Base-by-base conservation (phyloP, 2,888 invertebrate species). In the Lasioglossum marginatum region DNA sequence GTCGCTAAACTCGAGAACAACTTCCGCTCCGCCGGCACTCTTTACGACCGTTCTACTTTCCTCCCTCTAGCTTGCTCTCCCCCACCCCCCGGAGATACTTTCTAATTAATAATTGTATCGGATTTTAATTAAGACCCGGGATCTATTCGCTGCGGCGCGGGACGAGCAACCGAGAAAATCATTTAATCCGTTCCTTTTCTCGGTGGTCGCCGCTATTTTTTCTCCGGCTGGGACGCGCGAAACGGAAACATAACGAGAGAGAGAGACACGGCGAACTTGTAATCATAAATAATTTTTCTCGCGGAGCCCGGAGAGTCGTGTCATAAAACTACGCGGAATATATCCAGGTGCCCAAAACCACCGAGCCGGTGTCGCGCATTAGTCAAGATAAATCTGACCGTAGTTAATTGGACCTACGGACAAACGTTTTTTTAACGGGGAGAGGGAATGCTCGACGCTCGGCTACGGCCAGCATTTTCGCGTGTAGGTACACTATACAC, bases 301-400 rank as follows among this genome's bases (percentile, higher is more conserved):
- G 63, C 63, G 77, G 73, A 48, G 70, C 19, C 31, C 31, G 34
- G 87, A 82, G 82, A 72, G 82, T 82, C 87, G 87, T 83, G 76
- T 88, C 87, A 78, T 87, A 84, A 85, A 90, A 87, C 81, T 76
- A n/a, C 77, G 34, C 77, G 45, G 82, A 81, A 72, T 81, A 79
- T 81, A 79, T 83, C 23, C 63, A 71, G 75, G 52, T 27, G 68
- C 77, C 85, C 34, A 74, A 85, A 85, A 88, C 73, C 77, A 76
- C 73, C 60, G 79, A 73, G 80, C 31, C 80, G 60, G 83, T 82
- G 82, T 85, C 85, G 78, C 79, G 83, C 86, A 80, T 88, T 89
- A 89, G 83, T 90, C 89, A 81, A 90, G 90, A 88, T 89, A 90
- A 89, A 90, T 90, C 89, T 88, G 88, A 81, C 89, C 81, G 78